These are phyloP conservation scores for Peromyscus maniculatus DNA, from an alignment of 2,113 vertebrate species.

Conservation along the genomic window DNA sequence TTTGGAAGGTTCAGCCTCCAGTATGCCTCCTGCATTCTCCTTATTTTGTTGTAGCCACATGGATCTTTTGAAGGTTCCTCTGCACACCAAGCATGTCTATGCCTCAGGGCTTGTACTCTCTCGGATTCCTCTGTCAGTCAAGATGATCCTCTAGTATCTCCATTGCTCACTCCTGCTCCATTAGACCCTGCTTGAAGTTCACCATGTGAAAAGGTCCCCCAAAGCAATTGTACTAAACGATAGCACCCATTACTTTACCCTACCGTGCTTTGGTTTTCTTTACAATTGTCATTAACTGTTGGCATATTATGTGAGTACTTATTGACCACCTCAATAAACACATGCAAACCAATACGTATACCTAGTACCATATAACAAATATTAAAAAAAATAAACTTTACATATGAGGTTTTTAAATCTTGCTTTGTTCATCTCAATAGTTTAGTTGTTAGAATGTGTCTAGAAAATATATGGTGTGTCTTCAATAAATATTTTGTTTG, in stretches of 20 bases:
- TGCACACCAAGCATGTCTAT: rapidly evolving
- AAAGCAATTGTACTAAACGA: rapidly evolving
- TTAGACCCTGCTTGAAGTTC: not conserved
- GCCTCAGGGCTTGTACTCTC: not conserved
- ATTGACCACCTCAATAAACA: not conserved
- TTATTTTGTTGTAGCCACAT: too few relatives aligned
- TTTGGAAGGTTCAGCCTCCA: not conserved
- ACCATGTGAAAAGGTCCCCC: not conserved
- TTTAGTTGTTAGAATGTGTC: not conserved
- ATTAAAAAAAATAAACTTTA: not conserved
- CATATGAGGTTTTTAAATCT: not conserved
- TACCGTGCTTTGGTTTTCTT: not conserved
- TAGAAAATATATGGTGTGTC: not conserved
- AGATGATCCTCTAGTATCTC: rapidly evolving
- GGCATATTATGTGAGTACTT: not conserved
- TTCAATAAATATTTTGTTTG: conserved; percentile 7
- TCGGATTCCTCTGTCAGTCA: not conserved
- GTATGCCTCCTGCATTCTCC: not conserved
- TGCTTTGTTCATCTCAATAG: not conserved
- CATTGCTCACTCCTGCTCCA: not conserved
- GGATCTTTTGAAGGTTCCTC: too few relatives aligned
- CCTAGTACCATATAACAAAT: not conserved
- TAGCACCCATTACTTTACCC: rapidly evolving
- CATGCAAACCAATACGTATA: not conserved
- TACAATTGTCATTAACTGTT: not conserved